Conservation (phyloP, 2,113 vertebrate genomes). For the Catharus minimus region DNA sequence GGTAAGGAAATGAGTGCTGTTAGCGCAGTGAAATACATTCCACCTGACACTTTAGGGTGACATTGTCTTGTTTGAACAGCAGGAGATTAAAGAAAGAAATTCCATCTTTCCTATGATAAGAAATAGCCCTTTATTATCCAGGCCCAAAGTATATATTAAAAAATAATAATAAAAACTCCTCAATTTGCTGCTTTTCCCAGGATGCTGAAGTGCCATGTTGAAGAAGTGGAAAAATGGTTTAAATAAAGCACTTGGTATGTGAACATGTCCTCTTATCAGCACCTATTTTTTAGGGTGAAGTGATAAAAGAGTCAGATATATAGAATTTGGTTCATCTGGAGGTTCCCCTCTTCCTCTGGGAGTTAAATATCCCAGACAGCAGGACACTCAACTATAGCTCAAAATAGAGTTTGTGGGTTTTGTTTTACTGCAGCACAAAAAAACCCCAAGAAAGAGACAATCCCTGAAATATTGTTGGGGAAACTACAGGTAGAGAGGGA, state of each 20-base stretch:
- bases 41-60: slow-evolving; percentile 8
- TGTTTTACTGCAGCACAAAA: background rate
- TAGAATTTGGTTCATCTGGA: background rate
- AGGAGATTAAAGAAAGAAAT: slow-evolving; percentile 9
- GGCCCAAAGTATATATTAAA: background rate
- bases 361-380: background rate
- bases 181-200: background rate
- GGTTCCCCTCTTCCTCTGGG: background rate
- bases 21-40: slow-evolving; percentile 22
- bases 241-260: background rate
- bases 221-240: background rate
- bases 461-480: background rate
- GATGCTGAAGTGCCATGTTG: background rate
- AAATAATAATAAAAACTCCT: background rate
- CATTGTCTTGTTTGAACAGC: background rate
- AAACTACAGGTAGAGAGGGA: background rate
- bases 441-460: accelerated
- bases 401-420: background rate
- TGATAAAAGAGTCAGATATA: background rate
- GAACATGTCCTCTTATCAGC: background rate
- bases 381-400: background rate
- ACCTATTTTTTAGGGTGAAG: background rate
- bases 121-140: background rate
- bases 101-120: background rate
- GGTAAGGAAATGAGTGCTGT: slow-evolving; percentile 38